Conservation (phyloP, 2,888 invertebrate genomes). For the Tipula vernalis region DNA sequence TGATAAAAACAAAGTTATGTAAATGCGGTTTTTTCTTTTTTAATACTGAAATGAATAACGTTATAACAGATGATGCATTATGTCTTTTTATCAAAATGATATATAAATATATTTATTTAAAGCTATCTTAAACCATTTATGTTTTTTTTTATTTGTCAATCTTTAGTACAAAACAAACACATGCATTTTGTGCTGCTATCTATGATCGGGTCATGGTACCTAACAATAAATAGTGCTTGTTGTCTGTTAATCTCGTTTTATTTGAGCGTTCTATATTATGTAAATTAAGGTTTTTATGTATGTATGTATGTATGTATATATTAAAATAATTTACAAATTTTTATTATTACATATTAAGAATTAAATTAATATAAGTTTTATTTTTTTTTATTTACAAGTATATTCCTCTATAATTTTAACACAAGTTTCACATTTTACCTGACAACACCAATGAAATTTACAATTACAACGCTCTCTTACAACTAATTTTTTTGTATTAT, state of each 20-base stretch:
- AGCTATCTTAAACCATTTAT: not conserved
- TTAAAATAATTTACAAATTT: not conserved
- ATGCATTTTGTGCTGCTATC: not conserved
- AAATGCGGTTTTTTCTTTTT: not conserved
- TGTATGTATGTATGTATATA: not conserved
- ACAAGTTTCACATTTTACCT: conserved; percentile 84
- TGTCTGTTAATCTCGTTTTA: not conserved
- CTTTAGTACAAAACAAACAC: not conserved
- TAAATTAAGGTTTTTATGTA: no score
- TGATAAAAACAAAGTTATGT: not conserved
- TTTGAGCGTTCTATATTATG: not conserved
- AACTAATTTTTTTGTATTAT: conserved; percentile 70
- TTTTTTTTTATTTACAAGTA: conserved; percentile 62
- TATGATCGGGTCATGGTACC: not conserved
- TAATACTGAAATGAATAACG: not conserved
- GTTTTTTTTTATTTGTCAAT: not conserved
- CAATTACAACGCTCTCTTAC: conserved; percentile 77
- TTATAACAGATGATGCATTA: not conserved
- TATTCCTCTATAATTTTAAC: conserved; percentile 62
- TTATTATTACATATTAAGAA: not conserved
- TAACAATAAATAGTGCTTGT: not conserved
- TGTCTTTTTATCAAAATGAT: not conserved
- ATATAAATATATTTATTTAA: not conserved
- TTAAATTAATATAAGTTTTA: not conserved
- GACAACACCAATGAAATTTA: conserved; percentile 94